Percentiles rank a stretch among this genome's conserved stretches.
phyloP scores from a whole-genome alignment of 2,113 vertebrate species.

The Coturnix japonica region DNA sequence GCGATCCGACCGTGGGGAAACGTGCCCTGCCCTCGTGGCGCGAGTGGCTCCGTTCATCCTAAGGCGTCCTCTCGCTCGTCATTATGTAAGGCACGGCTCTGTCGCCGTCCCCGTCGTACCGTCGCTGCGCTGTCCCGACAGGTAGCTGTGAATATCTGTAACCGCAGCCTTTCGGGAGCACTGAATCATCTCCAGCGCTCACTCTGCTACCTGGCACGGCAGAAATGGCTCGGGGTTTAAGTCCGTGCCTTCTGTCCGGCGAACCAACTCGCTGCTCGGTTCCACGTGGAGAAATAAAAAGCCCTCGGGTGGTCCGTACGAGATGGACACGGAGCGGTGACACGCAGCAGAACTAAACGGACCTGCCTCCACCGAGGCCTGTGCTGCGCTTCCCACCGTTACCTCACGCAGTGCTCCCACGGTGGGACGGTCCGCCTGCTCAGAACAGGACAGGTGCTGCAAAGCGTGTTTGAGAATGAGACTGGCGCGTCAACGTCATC shows the following conservation, averaged over 20 bases:
- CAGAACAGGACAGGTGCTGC: rapidly evolving
- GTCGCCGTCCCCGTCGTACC: rapidly evolving
- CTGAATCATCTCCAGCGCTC: neutral
- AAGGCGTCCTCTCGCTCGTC: rapidly evolving
- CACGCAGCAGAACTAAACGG: neutral
- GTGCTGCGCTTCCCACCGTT: rapidly evolving
- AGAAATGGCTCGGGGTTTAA: neutral
- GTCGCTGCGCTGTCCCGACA: neutral
- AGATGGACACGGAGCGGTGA: slow-evolving; percentile 21
- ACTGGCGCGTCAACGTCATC: neutral
- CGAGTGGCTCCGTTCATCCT: neutral
- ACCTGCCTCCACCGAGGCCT: neutral
- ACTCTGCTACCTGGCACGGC: neutral
- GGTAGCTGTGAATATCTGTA: neutral
- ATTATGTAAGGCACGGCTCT: rapidly evolving
- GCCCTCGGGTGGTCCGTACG: neutral
- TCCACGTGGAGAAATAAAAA: neutral
- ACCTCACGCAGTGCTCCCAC: rapidly evolving
- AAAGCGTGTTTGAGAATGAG: neutral
- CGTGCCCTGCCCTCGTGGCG: neutral
- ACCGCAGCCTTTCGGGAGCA: neutral
- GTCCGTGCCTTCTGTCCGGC: neutral
- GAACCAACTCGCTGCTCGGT: neutral
- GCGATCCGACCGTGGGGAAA: neutral
- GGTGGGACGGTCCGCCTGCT: rapidly evolving